These are phyloP conservation scores for Chaitophorus viminalis DNA, from an alignment of 2,888 invertebrate genomes.

Conservation along the genomic window DNA sequence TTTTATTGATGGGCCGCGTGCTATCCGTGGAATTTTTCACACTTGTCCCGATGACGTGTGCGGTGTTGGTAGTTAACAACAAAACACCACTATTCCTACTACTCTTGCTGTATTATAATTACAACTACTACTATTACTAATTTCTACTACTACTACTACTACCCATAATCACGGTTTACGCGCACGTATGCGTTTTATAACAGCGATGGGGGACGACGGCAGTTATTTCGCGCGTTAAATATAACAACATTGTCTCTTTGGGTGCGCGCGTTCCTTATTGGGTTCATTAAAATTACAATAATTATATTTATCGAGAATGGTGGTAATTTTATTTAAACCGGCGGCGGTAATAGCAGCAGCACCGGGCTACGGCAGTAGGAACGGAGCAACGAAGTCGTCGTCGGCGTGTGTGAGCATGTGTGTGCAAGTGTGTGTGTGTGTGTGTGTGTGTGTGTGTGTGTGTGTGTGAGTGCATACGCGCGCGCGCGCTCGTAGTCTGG, in stretches of 20 bases:
- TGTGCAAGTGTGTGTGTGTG: neutral
- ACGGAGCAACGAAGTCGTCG: slow-evolving; percentile 11
- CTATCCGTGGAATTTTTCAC: slow-evolving; percentile 26
- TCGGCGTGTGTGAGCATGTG: slow-evolving; percentile 11
- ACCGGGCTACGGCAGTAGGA: neutral
- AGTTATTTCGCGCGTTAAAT: slow-evolving; percentile 33
- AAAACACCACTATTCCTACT: slow-evolving; percentile 4
- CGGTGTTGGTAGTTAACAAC: slow-evolving; percentile 10
- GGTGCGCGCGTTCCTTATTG: neutral
- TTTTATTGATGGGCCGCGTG: neutral
- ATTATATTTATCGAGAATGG: slow-evolving; percentile 40
- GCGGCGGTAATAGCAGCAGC: neutral
- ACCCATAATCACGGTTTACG: no score
- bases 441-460: neutral
- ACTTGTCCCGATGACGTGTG: slow-evolving; percentile 11
- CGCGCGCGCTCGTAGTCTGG: slow-evolving; percentile 49
- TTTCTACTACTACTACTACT: no score
- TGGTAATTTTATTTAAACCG: slow-evolving; percentile 3
- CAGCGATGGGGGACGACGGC: neutral
- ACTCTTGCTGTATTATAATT: neutral
- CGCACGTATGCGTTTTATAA: no score
- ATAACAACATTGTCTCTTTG: neutral
- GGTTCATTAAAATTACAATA: slow-evolving; percentile 37
- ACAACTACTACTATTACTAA: neutral
- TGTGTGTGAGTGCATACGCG: neutral